Evolutionary conservation across 2,113 vertebrate species (phyloP), one percentile per base, ranked within the genome.

Genomic region (Girardinichthys multiradiatus): DNA sequence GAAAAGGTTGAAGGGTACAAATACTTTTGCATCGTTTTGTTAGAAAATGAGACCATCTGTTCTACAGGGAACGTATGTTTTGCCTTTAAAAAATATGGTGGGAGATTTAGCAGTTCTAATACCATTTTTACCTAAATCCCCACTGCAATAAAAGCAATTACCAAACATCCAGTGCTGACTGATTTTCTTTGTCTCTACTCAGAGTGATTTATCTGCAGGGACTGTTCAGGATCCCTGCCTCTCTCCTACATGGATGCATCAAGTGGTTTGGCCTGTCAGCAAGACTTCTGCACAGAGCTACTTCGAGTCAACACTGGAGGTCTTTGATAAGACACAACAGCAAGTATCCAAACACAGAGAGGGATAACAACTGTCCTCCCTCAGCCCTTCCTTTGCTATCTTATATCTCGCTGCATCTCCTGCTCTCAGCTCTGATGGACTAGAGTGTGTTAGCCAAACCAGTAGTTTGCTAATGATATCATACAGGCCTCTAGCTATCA

Each of bases 381-480:
- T 88, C 68, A 1, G 62, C 33, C 64, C 26, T 70, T 30, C 68
- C 65, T 62, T 80, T 68, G 60, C 57, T 72, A 42, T 84, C 84
- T 72, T 64, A 57, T 45, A 68, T 88, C 85, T 81, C 31, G 4
- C 57, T 66, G 67, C 81, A 76, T 68, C 64, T 81, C 71, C 67
- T 64, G 76, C 79, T 73, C 65, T 63, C 81, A 17, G 10, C 76
- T 33, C 87, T 80, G 84, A 80, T 75, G 79, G 80, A 89, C 79
- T 74, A 64, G 30, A 82, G 85, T 80, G 84, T 80, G 83, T 84
- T 90, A 86, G 77, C 79, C 80, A 77, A 90, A 84, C 77, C 81
- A 72, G 79, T 78, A 71, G 86, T 85, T 81, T 74, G 78, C 86
- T 90, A 91, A 93, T 88, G 82, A 91, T 91, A 87, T 84, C 83